phyloP scores from a whole-genome alignment of 2,888 invertebrate species.

The Ichneumoninae sp. region DNA sequence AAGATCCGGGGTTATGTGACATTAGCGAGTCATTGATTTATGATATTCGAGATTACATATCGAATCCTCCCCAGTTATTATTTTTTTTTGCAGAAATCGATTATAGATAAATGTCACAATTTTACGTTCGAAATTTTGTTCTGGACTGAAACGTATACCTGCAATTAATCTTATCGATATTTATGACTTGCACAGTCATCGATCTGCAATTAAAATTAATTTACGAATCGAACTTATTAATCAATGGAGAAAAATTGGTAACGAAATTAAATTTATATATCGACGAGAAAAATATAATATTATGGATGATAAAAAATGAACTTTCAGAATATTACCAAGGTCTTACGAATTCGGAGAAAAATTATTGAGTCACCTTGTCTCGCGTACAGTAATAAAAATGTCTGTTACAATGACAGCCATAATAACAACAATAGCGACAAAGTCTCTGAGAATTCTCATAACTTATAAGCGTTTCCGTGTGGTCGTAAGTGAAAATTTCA shows the following conservation, averaged over 20 bases:
- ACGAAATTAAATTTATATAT: background rate
- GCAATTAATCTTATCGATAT: background rate
- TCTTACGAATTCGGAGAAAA: background rate
- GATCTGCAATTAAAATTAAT: background rate
- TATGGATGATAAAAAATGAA: background rate
- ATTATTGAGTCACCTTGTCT: conserved; percentile 12
- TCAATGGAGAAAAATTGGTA: background rate
- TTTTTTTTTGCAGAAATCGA: background rate
- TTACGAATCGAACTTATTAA: background rate
- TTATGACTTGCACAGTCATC: background rate
- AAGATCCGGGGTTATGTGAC: no score
- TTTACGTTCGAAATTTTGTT: background rate
- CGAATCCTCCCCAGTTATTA: background rate
- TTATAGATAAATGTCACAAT: background rate
- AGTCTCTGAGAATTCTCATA: conserved; percentile 4
- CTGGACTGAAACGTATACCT: background rate
- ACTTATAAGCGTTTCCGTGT: conserved; percentile 4
- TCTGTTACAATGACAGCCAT: conserved; percentile 12
- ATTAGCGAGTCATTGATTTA: background rate
- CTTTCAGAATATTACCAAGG: background rate
- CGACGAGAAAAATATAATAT: background rate
- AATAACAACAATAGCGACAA: conserved; percentile 8
- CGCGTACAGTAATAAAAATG: background rate
- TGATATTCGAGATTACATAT: background rate
- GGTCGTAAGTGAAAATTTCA: conserved; percentile 27